phyloP scores from a whole-genome alignment of 2,888 invertebrate genomes.

The Rotaria macrura region DNA sequence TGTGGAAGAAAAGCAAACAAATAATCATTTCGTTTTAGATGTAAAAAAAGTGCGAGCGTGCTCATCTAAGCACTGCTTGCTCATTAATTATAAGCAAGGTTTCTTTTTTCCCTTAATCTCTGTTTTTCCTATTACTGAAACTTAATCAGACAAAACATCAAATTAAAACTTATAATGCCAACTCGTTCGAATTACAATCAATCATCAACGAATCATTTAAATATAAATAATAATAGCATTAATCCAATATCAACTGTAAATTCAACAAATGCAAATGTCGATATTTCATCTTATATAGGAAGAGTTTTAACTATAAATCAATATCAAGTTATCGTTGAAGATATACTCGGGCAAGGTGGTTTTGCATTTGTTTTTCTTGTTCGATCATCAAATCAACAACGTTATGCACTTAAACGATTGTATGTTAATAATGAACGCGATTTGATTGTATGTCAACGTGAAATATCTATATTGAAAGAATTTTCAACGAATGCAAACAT shows the following conservation, averaged over 20 bases:
- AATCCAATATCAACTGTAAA: neutral
- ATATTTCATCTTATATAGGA: neutral
- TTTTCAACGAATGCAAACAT: conserved; percentile 25
- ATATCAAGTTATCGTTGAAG: conserved; percentile 1
- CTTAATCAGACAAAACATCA: too few species aligned
- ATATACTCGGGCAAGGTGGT: conserved; percentile 59
- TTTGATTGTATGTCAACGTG: conserved; percentile 72
- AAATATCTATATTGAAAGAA: conserved; percentile 63
- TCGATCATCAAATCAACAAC: conserved; percentile 57
- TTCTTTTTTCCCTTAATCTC: too few species aligned
- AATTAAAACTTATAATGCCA: too few species aligned
- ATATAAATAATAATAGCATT: too few species aligned
- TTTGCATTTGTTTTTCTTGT: conserved; percentile 83
- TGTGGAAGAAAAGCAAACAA: too few species aligned
- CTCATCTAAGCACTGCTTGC: neutral
- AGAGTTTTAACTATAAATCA: neutral
- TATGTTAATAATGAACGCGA: conserved; percentile 81
- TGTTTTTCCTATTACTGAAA: too few species aligned
- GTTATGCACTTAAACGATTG: conserved; percentile 77
- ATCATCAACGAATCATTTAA: neutral
- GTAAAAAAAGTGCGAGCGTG: neutral
- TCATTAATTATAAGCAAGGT: too few species aligned
- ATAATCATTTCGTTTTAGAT: neutral
- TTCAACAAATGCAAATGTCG: neutral
- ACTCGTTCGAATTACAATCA: neutral